Evolutionary conservation across 2,113 vertebrate species (phyloP).

Genomic region (Hassar affinis): DNA sequence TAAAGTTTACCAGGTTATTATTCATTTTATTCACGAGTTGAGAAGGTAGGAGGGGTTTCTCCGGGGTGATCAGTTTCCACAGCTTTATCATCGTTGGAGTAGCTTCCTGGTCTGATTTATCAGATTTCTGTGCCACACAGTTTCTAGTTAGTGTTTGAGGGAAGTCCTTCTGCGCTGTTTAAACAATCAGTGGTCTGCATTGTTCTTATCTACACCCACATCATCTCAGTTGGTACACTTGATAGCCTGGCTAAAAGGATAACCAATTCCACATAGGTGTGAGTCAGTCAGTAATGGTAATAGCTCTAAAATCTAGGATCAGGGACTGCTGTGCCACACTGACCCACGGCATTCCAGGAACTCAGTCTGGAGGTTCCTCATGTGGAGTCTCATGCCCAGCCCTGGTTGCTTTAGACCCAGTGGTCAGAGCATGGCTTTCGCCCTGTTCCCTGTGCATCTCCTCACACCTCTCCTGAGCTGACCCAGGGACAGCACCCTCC

Average conservation of each 20-base stretch:
- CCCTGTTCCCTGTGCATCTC: constrained; percentile 37
- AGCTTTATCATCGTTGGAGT: background rate
- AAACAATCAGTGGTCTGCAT: background rate
- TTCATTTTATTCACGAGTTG: background rate
- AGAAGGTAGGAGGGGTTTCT: background rate
- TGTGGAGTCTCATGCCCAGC: background rate
- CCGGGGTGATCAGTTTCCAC: background rate
- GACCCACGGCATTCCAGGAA: background rate
- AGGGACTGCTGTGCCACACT: background rate
- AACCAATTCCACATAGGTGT: background rate
- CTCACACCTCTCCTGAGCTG: constrained; percentile 42
- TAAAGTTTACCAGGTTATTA: no score
- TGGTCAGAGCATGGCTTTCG: constrained; percentile 28
- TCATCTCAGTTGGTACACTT: background rate
- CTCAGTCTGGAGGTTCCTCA: constrained; percentile 8
- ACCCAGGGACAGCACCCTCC: constrained; percentile 46
- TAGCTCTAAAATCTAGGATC: background rate
- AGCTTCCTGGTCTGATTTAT: background rate
- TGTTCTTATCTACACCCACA: no score
- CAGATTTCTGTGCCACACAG: background rate
- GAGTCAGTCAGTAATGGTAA: background rate
- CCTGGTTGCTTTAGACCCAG: constrained; percentile 34
- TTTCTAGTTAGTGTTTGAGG: background rate
- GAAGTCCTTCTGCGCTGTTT: background rate
- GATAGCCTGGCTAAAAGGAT: background rate